Percentiles rank a stretch among this genome's conserved stretches.
Evolutionary conservation across 2,113 vertebrate species (phyloP).

Genomic region (Periophthalmodon schlosseri): DNA sequence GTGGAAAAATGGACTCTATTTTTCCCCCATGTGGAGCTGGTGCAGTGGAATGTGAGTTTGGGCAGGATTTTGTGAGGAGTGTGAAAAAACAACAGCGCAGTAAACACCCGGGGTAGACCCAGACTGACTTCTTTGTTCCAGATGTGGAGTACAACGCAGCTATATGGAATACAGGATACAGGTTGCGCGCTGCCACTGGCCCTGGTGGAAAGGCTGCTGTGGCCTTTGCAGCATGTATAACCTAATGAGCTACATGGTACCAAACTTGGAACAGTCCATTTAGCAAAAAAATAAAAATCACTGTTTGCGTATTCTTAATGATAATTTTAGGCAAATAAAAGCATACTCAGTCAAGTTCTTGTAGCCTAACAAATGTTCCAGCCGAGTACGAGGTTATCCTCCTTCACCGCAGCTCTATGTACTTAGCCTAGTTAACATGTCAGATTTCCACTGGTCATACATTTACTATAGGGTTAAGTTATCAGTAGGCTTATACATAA

Average conservation of each 20-base stretch:
- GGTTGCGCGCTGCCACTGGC: constrained; percentile 23
- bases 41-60: constrained; percentile 75
- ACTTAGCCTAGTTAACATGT: too few species aligned
- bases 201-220: constrained; percentile 1
- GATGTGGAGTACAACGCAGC: constrained; percentile 59
- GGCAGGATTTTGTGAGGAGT: constrained; percentile 70
- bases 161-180: constrained; percentile 2
- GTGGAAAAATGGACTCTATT: constrained; percentile 75
- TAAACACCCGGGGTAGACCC: constrained; percentile 71
- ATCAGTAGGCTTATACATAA: too few species aligned
- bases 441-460: too few species aligned
- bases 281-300: neutral
- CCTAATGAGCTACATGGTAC: too few species aligned
- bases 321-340: neutral
- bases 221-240: too few species aligned
- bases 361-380: too few species aligned
- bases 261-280: neutral
- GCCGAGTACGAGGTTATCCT: too few species aligned
- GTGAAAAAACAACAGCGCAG: constrained; percentile 77
- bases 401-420: too few species aligned
- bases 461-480: too few species aligned
- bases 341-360: too few species aligned
- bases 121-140: constrained; percentile 72
- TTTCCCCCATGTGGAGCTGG: constrained; percentile 66
- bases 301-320: neutral